Percentiles rank a stretch among this genome's conserved stretches.
Evolutionary conservation across 2,797 vertebrate species (phyloP).

Genomic region (Antennarius maculatus): DNA sequence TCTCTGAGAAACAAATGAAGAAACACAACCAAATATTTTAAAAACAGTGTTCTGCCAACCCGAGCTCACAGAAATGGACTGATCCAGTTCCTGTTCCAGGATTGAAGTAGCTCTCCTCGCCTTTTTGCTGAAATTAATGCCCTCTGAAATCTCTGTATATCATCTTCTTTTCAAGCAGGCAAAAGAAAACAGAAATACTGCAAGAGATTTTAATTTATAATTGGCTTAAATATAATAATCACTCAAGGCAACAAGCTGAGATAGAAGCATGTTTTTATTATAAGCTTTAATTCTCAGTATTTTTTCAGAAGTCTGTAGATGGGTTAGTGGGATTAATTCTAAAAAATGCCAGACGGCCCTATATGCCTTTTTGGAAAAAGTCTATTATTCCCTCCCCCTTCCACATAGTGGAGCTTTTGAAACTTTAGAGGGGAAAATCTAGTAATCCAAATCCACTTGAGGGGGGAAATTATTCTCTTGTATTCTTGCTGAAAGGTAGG

Average conservation of each 20-base stretch:
- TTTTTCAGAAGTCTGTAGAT: slow-evolving; percentile 18
- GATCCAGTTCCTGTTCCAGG: slow-evolving; percentile 7
- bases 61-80: slow-evolving; percentile 24
- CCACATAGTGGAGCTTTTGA: no score
- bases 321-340: slow-evolving; percentile 20
- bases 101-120: slow-evolving; percentile 29
- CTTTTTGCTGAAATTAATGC: slow-evolving; percentile 31
- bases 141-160: slow-evolving; percentile 31
- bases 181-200: slow-evolving; percentile 26
- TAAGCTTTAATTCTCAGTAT: slow-evolving; percentile 18
- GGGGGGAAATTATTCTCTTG: no score
- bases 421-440: no score
- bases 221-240: slow-evolving; percentile 28
- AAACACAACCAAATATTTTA: slow-evolving; percentile 37
- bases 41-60: slow-evolving; percentile 41
- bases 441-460: no score
- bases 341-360: slow-evolving; percentile 23
- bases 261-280: slow-evolving; percentile 14
- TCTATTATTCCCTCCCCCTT: no score
- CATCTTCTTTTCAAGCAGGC: slow-evolving; percentile 1
- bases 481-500: no score
- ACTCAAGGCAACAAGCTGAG: slow-evolving; percentile 19
- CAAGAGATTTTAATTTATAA: slow-evolving; percentile 28
- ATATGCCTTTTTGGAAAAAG: no score
- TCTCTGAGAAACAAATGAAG: slow-evolving; percentile 40